Evolutionary conservation across 2,113 vertebrate species (phyloP).

Genomic region (Conger conger): DNA sequence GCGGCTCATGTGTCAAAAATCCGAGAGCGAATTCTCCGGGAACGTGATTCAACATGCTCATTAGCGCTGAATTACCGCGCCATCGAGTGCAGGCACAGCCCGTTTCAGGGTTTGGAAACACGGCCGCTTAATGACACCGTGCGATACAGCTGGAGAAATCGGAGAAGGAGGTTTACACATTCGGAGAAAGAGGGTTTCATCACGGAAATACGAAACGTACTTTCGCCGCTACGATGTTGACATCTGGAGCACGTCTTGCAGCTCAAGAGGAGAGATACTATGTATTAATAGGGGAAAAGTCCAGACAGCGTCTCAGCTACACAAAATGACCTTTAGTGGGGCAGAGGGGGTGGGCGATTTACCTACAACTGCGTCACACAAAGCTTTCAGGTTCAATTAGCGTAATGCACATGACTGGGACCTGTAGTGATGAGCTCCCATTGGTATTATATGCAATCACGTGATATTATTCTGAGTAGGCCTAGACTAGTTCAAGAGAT

Average conservation of each 20-base stretch:
- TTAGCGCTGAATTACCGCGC: conserved; percentile 48
- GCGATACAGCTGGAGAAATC: not conserved
- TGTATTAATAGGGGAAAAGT: not conserved
- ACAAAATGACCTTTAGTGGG: not conserved
- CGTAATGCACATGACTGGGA: no score
- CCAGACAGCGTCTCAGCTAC: not conserved
- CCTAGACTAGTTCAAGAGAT: no score
- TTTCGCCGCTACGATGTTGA: not conserved
- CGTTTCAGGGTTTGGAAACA: not conserved
- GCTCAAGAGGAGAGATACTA: not conserved
- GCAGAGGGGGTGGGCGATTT: no score
- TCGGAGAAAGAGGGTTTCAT: not conserved
- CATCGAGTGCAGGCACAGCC: conserved; percentile 30
- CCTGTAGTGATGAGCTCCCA: no score
- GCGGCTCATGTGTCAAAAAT: conserved; percentile 40
- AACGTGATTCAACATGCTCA: conserved; percentile 56
- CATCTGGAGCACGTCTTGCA: conserved; percentile 23
- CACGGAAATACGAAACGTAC: conserved; percentile 10
- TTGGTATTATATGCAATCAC: no score
- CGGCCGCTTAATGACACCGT: conserved; percentile 36
- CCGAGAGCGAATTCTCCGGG: not conserved
- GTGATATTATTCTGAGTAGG: no score
- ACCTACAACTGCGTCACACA: no score
- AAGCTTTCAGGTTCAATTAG: not conserved
- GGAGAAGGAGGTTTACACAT: not conserved